These are phyloP conservation scores for Hirtodrosophila duncani DNA, from an alignment of 2,888 invertebrate genomes.

Conservation along the genomic window DNA sequence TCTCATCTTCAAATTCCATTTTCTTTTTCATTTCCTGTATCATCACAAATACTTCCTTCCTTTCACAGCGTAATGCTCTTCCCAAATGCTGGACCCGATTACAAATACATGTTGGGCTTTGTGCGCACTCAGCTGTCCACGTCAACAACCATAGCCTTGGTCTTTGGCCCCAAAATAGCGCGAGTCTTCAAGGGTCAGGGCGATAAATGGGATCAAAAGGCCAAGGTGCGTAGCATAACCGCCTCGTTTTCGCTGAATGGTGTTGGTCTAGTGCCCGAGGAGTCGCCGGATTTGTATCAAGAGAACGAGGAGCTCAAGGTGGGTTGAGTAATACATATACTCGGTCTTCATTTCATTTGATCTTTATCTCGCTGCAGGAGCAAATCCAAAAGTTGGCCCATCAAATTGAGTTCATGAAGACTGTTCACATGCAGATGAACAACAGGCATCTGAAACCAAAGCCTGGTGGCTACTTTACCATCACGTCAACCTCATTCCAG, in stretches of 20 bases:
- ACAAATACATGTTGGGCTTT: conserved; percentile 94
- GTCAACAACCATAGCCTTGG: conserved; percentile 81
- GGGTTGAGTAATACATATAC: conserved; percentile 11
- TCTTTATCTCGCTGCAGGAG: conserved; percentile 81
- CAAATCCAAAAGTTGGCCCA: conserved; percentile 94
- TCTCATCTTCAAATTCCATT: not conserved
- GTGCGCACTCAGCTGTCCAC: conserved; percentile 95
- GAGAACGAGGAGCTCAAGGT: conserved; percentile 95
- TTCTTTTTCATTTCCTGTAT: not conserved
- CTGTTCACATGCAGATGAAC: conserved; percentile 95
- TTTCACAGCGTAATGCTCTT: conserved; percentile 87
- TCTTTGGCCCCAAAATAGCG: conserved; percentile 82
- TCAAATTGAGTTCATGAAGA: conserved; percentile 95
- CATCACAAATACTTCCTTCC: not conserved
- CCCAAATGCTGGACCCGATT: conserved; percentile 92
- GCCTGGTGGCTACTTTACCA: conserved; percentile 88
- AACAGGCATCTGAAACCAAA: conserved; percentile 92
- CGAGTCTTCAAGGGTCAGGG: conserved; percentile 91
- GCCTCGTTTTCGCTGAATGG: conserved; percentile 92
- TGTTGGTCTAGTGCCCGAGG: conserved; percentile 90
- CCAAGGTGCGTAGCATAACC: conserved; percentile 89
- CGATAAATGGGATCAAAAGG: conserved; percentile 93
- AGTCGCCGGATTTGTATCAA: conserved; percentile 90
- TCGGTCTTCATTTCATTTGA: not conserved
- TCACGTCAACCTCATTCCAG: conserved; percentile 80